Conservation (phyloP, 2,113 vertebrate species). For the Empidonax alnorum region DNA sequence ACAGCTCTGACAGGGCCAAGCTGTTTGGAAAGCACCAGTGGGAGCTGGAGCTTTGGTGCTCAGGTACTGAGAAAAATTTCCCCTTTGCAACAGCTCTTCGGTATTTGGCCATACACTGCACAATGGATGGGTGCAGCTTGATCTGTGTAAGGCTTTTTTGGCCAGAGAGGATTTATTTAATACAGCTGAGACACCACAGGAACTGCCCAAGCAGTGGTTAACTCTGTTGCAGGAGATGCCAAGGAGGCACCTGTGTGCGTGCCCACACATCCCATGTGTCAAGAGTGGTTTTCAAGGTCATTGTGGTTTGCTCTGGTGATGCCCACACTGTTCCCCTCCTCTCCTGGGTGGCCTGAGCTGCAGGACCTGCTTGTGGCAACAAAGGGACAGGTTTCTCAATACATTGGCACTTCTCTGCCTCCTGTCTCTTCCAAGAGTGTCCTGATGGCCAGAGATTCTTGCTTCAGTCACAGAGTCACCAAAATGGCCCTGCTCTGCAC, state of each 20-base stretch:
- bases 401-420: not conserved
- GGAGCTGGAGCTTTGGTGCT: not conserved
- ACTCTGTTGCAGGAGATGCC: not conserved
- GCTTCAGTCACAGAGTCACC: not conserved
- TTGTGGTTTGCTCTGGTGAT: not conserved
- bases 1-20: not conserved
- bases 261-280: too few relatives aligned
- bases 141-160: not conserved
- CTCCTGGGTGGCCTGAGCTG: not conserved
- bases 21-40: not conserved
- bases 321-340: not conserved
- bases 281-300: not conserved
- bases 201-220: not conserved
- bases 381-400: not conserved
- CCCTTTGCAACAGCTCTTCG: not conserved
- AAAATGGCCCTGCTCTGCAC: not conserved
- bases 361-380: rapidly evolving
- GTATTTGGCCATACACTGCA: not conserved
- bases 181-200: not conserved
- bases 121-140: not conserved
- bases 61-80: not conserved
- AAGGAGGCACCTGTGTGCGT: not conserved
- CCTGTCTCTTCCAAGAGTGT: not conserved
- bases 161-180: not conserved
- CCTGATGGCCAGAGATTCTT: not conserved